Base-by-base conservation (phyloP, 2,113 vertebrate species). In the Alectura lathami region DNA sequence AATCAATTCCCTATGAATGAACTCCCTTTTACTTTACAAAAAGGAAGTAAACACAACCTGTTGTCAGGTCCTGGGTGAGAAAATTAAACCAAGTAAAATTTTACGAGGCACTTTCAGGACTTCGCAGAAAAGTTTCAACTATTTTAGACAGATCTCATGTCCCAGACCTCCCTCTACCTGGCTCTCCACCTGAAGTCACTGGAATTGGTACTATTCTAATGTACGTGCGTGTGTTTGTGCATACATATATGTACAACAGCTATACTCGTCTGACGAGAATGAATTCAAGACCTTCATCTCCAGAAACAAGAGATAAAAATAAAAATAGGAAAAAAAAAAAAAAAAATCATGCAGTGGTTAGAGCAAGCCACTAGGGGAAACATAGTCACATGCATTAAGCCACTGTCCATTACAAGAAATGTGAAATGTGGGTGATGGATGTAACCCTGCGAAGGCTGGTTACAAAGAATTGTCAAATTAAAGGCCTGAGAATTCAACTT, bases 361-460 rank as follows among this genome's bases (percentile, higher is more conserved):
- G 51, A 56, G 30, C 18, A 78, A 95, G 67, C 93, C 91, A 93
- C 95, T 95, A 96, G 93, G 89, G 95, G 94, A 95, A 93, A 97
- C 95, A 96, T 90, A 70, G 75, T 88, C 76, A 67, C 96, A 90
- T 53, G 30, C 86, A 96, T 88, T 36, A 64, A 78, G 40, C 24
- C 60, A 42, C 40, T 43, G 6, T 26, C 32, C 34, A 2, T 2
- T 20, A 54, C 24, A 78, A 47, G 68, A 85, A 69, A 83, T 4
- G 57, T 6, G 64, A 81, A 84, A 60, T 26, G 29, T 4, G 50
- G 56, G 12, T 12, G 69, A 81, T 23, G 13, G 0, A 29, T 13
- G 40, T 17, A 81, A 86, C 34, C 29, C 29, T 51, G 43, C 5
- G 13, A 78, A 91, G 86, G 0, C n/a, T 68, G 24, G 9, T 64